phyloP scores from a whole-genome alignment of 2,113 vertebrate genomes.

The Onychorhynchus coronatus region DNA sequence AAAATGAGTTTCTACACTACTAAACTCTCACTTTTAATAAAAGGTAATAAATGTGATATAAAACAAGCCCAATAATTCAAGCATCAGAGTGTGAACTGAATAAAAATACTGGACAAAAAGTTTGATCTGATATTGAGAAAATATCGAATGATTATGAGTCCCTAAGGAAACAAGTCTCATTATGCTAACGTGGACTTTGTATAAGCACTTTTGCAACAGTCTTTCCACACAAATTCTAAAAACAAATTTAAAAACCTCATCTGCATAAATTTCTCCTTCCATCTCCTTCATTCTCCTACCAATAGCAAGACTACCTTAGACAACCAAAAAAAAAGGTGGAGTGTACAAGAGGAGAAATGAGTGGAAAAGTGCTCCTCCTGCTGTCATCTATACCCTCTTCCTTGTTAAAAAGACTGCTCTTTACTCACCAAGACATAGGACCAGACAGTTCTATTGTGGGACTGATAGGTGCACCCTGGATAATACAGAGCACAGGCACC shows the following conservation, averaged over 20 bases:
- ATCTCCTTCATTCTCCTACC: not conserved
- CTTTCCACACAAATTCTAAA: not conserved
- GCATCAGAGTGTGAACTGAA: not conserved
- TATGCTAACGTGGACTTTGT: not conserved
- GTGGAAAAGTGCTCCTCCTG: not conserved
- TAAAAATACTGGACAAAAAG: not conserved
- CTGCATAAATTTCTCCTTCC: not conserved
- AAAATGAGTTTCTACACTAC: not conserved
- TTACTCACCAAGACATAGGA: not conserved
- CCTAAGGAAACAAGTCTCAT: not conserved
- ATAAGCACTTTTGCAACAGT: not conserved
- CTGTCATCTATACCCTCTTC: not conserved
- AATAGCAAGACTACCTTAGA: not conserved
- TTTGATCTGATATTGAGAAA: not conserved
- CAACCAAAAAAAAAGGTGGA: not conserved
- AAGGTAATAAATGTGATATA: not conserved
- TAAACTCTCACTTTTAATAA: not conserved
- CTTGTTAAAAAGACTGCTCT: not conserved
- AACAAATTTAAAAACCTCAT: not conserved
- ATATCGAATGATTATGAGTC: not conserved
- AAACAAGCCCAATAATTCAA: not conserved
- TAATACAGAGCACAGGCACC: not conserved
- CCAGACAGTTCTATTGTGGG: not conserved
- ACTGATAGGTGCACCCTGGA: not conserved
- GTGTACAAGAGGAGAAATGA: not conserved